Conservation (phyloP, 2,113 vertebrate species). For the Oreochromis niloticus region DNA sequence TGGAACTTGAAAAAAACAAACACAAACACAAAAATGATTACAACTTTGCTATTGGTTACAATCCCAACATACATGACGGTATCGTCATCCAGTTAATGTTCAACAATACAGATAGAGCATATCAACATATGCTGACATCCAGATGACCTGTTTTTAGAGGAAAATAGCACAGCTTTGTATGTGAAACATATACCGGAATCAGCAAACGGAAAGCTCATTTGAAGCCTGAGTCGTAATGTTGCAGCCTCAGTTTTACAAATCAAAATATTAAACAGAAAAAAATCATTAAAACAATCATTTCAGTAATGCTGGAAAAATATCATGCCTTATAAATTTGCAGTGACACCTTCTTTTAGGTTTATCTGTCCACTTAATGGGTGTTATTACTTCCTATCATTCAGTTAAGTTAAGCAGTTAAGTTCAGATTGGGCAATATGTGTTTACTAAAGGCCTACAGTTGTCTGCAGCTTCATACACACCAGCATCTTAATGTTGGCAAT, state of each 20-base stretch:
- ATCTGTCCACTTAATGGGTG: background rate
- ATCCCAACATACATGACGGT: background rate
- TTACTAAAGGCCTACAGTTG: background rate
- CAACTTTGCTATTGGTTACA: background rate
- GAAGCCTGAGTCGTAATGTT: background rate
- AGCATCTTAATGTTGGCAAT: background rate
- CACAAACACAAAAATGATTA: background rate
- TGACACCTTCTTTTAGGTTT: background rate
- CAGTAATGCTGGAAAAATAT: background rate
- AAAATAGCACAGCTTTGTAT: background rate
- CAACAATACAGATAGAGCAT: background rate
- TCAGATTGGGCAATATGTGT: background rate
- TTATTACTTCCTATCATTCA: background rate
- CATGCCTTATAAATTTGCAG: background rate
- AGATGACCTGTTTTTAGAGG: background rate
- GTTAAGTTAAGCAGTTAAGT: background rate
- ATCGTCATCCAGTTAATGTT: background rate
- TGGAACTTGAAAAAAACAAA: conserved; percentile 21
- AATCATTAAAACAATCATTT: background rate
- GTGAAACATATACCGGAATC: background rate
- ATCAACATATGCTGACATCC: background rate
- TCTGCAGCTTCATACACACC: rapidly evolving
- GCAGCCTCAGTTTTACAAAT: background rate
- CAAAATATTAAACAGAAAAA: background rate
- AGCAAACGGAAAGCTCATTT: background rate